These are phyloP conservation scores for Daubentonia madagascariensis DNA, from an alignment of 2,113 vertebrate genomes.

Conservation along the genomic window DNA sequence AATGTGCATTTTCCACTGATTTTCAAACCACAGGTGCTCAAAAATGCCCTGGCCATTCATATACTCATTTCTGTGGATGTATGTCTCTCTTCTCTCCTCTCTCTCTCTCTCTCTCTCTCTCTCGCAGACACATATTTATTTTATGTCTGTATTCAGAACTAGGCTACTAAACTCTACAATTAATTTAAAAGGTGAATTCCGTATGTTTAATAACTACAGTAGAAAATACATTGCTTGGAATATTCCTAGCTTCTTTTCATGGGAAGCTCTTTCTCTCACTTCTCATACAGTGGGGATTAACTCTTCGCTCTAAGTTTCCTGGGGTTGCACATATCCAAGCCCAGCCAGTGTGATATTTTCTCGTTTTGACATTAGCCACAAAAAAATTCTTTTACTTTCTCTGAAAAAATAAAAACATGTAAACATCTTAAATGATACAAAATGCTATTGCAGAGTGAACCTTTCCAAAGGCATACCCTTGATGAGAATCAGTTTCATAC, in stretches of 20 bases:
- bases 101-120: background rate
- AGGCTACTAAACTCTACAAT: background rate
- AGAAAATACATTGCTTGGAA: constrained; percentile 24
- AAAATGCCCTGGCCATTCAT: background rate
- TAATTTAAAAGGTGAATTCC: background rate
- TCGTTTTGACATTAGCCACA: constrained; percentile 2
- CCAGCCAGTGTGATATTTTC: background rate
- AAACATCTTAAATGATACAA: background rate
- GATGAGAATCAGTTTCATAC: background rate
- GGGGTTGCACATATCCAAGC: background rate
- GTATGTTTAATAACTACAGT: background rate
- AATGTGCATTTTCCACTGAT: background rate
- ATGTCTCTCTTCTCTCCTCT: background rate
- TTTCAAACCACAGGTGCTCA: background rate
- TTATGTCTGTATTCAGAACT: background rate
- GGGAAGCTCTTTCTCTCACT: background rate
- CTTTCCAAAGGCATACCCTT: background rate
- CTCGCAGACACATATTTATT: background rate
- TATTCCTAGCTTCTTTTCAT: background rate
- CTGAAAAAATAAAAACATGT: background rate
- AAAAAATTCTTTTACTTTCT: constrained; percentile 26
- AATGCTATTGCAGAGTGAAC: background rate
- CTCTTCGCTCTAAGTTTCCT: background rate
- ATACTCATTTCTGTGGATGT: background rate
- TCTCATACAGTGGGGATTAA: background rate